phyloP scores from a whole-genome alignment of 2,113 vertebrate species.

The Asarcornis scutulata region DNA sequence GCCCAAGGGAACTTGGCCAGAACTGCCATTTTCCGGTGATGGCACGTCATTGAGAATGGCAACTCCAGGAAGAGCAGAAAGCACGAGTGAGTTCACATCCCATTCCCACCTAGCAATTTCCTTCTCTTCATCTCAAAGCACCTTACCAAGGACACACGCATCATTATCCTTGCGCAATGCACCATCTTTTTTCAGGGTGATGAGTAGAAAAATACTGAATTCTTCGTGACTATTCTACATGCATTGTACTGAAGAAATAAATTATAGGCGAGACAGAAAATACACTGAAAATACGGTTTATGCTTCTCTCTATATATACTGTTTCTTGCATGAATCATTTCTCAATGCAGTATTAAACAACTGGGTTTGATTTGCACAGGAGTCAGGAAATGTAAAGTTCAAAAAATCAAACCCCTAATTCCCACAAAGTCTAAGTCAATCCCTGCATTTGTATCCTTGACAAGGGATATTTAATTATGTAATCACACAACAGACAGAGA shows the following conservation, averaged over 20 bases:
- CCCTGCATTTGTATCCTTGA: not conserved
- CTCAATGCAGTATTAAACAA: conserved; percentile 30
- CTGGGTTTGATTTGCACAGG: conserved; percentile 65
- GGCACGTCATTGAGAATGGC: not conserved
- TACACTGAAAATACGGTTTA: conserved; percentile 12
- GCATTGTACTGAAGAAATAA: conserved; percentile 47
- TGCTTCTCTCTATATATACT: conserved; percentile 1
- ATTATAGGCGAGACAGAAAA: conserved; percentile 27
- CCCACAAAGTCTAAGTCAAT: conserved; percentile 53
- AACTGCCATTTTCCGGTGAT: conserved; percentile 36
- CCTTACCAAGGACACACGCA: not conserved
- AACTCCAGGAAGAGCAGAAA: conserved; percentile 32
- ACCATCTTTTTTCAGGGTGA: conserved; percentile 22
- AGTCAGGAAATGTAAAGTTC: conserved; percentile 72
- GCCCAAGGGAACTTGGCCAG: conserved; percentile 34
- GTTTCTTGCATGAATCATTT: conserved; percentile 59
- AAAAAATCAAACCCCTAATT: conserved; percentile 56
- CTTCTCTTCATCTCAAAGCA: not conserved
- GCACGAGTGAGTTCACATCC: not conserved
- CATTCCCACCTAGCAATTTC: not conserved
- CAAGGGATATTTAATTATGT: conserved; percentile 60
- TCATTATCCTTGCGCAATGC: not conserved
- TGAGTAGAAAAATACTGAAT: not conserved
- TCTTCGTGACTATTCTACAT: conserved; percentile 37
- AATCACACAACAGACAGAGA: conserved; percentile 30